Percentiles rank a stretch among this genome's conserved stretches.
Evolutionary conservation across 2,797 vertebrate genomes (phyloP).

Genomic region (Scleropages formosus): DNA sequence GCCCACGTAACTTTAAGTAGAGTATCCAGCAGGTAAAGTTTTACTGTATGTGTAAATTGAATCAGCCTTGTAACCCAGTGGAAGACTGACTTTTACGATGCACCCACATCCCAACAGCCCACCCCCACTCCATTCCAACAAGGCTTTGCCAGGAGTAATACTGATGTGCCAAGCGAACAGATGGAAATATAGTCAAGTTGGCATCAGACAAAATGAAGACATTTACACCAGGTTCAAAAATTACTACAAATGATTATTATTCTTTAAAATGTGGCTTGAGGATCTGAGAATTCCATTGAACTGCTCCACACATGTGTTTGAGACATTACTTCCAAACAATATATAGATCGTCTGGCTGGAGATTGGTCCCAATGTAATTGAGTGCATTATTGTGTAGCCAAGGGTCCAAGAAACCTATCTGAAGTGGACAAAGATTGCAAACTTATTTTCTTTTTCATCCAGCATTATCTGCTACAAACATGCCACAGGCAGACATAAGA

Average conservation of each 20-base stretch:
- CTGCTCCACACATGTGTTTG: not conserved
- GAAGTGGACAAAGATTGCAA: not conserved
- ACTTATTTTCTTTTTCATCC: constrained; percentile 10
- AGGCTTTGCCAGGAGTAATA: not conserved
- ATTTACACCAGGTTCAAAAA: not conserved
- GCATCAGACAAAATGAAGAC: not conserved
- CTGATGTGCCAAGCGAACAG: constrained; percentile 4
- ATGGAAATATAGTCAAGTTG: not conserved
- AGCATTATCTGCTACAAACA: constrained; percentile 17
- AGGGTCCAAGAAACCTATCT: not conserved
- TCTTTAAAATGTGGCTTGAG: not conserved
- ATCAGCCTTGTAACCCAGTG: not conserved
- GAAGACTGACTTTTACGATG: not conserved
- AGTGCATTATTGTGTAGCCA: constrained; percentile 18
- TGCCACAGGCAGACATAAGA: not conserved
- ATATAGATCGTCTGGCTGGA: not conserved
- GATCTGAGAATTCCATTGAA: not conserved
- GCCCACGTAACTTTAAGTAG: not conserved
- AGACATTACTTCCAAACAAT: not conserved
- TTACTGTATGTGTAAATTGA: constrained; percentile 4
- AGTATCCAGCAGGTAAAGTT: not conserved
- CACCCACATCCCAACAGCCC: too few species aligned
- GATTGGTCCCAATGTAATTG: constrained; percentile 17
- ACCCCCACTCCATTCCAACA: not conserved
- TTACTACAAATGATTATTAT: not conserved